phyloP scores from a whole-genome alignment of 2,797 vertebrate species.

The Chelidonichthys spinosus region DNA sequence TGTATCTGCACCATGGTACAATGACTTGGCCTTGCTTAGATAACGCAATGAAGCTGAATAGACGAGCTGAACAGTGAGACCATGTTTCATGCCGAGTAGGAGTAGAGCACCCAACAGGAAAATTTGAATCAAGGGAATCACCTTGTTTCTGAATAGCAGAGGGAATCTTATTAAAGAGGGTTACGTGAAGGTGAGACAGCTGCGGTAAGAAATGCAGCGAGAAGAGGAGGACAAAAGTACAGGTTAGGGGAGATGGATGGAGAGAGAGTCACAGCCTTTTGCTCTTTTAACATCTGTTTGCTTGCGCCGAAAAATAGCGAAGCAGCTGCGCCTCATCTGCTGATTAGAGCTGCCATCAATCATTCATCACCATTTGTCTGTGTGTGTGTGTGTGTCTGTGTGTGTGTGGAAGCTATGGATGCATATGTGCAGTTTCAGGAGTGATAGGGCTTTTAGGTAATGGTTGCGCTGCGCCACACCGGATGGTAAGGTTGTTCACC shows the following conservation, averaged over 20 bases:
- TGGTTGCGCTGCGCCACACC: not conserved
- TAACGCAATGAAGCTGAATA: constrained; percentile 19
- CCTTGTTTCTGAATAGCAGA: constrained; percentile 42
- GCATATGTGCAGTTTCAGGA: constrained; percentile 16
- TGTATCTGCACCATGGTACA: not conserved
- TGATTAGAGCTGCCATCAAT: constrained; percentile 71
- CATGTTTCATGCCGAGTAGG: constrained; percentile 30
- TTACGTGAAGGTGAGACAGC: constrained; percentile 54
- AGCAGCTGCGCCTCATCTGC: constrained; percentile 77
- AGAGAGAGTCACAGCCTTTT: constrained; percentile 17
- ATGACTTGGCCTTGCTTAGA: constrained; percentile 18
- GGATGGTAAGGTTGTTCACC: not conserved
- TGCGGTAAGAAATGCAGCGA: constrained; percentile 2
- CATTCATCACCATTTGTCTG: constrained; percentile 55
- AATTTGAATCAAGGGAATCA: constrained; percentile 54
- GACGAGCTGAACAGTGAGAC: constrained; percentile 21
- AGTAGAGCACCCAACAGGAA: constrained; percentile 42
- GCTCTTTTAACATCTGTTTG: constrained; percentile 74
- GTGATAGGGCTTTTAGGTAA: too few relatives aligned
- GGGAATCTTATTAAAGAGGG: constrained; percentile 49
- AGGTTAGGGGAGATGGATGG: constrained; percentile 50
- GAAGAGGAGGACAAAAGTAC: constrained; percentile 26
- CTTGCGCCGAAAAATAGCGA: constrained; percentile 49
- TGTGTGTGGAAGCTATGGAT: constrained; percentile 11
- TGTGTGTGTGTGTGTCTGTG: constrained; percentile 7